Conservation (phyloP, 92 coral and sea anemone species). For the Paramuricea clavata region DNA sequence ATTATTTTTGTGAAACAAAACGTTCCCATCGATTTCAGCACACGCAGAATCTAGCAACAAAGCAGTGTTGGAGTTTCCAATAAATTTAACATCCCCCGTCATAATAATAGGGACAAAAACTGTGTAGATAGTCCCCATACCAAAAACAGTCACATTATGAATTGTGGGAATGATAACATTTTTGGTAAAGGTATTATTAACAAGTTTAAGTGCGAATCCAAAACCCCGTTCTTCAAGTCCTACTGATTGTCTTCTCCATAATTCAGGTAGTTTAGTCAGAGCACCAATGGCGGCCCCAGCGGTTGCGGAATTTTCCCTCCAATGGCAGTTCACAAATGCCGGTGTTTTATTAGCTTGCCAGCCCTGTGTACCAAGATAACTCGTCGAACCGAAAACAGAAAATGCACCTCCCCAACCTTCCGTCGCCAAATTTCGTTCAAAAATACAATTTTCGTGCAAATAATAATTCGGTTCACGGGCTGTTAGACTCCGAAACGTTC, state of each 20-base stretch:
- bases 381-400: conserved; percentile 53
- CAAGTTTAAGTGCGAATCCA: conserved; percentile 60
- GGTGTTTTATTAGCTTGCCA: conserved; percentile 29
- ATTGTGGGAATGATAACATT: conserved; percentile 43
- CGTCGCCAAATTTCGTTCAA: conserved; percentile 11
- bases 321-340: conserved; percentile 51
- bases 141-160: conserved; percentile 48
- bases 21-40: conserved; percentile 60
- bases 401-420: conserved; percentile 40
- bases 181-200: conserved; percentile 30
- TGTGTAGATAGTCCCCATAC: conserved; percentile 76
- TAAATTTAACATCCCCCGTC: conserved; percentile 37
- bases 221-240: conserved; percentile 62
- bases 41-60: conserved; percentile 70
- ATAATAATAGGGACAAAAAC: conserved; percentile 61
- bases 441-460: conserved; percentile 17
- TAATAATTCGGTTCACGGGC: conserved; percentile 20
- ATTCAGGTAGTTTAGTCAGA: conserved; percentile 34
- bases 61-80: conserved; percentile 67
- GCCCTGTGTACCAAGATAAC: conserved; percentile 32
- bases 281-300: conserved; percentile 74
- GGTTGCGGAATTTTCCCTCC: conserved; percentile 66
- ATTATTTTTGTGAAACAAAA: conserved; percentile 60
- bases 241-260: conserved; percentile 60
- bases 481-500: conserved; percentile 3